phyloP scores from a whole-genome alignment of 2,113 vertebrate genomes.

The Eptatretus burgeri region DNA sequence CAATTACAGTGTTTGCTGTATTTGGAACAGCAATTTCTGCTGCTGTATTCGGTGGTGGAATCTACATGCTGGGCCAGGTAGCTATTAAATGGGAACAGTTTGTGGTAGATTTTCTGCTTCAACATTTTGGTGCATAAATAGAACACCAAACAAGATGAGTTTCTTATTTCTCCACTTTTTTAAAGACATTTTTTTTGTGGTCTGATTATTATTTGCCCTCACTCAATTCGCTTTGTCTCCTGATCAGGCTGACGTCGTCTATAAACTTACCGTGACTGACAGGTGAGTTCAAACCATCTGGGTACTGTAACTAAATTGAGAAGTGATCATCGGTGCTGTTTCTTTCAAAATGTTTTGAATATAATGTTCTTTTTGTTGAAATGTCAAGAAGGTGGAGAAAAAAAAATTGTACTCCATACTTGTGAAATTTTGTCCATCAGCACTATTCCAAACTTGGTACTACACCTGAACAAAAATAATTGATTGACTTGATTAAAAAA shows the following conservation, averaged over 20 bases:
- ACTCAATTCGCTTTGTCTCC: slow-evolving; percentile 10
- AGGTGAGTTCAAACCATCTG: slow-evolving; percentile 28
- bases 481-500: no score
- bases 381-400: no score
- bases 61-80: slow-evolving; percentile 91
- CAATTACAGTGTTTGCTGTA: slow-evolving; percentile 80
- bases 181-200: slow-evolving; percentile 13
- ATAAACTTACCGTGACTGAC: slow-evolving; percentile 95
- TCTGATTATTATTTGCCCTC: slow-evolving; percentile 9
- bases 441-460: no score
- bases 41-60: slow-evolving; percentile 87
- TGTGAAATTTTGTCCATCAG: no score
- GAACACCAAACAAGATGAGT: slow-evolving; percentile 11
- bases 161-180: slow-evolving; percentile 15
- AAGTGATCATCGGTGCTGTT: no score
- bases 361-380: no score
- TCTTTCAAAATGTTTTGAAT: no score
- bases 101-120: neutral
- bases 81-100: slow-evolving; percentile 13
- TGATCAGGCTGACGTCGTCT: slow-evolving; percentile 78
- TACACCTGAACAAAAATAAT: no score
- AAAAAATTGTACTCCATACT: no score
- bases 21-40: slow-evolving; percentile 86
- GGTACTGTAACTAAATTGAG: no score
- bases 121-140: slow-evolving; percentile 10